Evolutionary conservation across 1,140 invertebrate species (phyloP).

Genomic region (Leptopilina boulardi): DNA sequence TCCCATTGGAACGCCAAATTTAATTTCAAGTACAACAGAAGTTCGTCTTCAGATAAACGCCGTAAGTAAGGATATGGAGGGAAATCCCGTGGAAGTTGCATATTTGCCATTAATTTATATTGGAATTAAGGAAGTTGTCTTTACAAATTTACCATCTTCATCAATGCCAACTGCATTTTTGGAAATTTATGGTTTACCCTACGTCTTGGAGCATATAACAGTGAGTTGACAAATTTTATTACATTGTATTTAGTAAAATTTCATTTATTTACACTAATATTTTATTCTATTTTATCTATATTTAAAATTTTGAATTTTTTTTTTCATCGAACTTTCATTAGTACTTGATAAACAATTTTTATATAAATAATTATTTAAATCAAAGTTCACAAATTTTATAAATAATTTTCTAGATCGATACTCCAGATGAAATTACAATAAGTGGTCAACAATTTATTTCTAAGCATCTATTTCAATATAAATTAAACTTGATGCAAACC

Average conservation of each 20-base stretch:
- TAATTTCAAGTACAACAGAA: conserved; percentile 66
- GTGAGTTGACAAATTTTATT: conserved; percentile 54
- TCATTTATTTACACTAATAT: too few relatives aligned
- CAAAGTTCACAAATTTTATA: conserved; percentile 24
- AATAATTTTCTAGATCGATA: conserved; percentile 59
- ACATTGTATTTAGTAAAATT: too few relatives aligned
- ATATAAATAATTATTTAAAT: too few relatives aligned
- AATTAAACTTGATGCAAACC: conserved; percentile 66
- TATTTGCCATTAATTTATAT: conserved; percentile 71
- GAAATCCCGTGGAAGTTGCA: conserved; percentile 65
- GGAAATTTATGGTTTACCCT: conserved; percentile 68
- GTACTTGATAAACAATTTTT: too few relatives aligned
- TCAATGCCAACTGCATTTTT: conserved; percentile 60
- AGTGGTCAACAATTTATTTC: conserved; percentile 56
- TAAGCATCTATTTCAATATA: conserved; percentile 63
- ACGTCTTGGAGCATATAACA: conserved; percentile 67
- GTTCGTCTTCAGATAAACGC: conserved; percentile 66
- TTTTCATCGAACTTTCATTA: too few relatives aligned
- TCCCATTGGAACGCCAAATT: conserved; percentile 67
- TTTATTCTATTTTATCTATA: too few relatives aligned
- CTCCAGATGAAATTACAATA: conserved; percentile 68
- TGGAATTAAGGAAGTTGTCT: conserved; percentile 69
- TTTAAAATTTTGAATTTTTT: too few relatives aligned
- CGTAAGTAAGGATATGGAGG: conserved; percentile 70
- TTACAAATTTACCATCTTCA: conserved; percentile 59